phyloP scores from a whole-genome alignment of 2,797 vertebrate genomes.

The Lates japonicus region DNA sequence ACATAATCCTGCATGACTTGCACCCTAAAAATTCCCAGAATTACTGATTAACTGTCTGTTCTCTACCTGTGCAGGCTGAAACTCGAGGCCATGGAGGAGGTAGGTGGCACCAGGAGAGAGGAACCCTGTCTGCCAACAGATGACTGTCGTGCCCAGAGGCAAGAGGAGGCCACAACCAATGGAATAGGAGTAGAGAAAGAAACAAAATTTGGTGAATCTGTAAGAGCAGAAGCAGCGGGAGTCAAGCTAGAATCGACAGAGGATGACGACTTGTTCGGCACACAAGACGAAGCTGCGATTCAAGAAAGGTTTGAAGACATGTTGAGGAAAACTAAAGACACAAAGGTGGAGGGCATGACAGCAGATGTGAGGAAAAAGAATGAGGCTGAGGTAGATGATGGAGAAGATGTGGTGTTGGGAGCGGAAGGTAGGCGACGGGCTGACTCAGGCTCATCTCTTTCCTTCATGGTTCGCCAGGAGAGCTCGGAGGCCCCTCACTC shows the following conservation, averaged over 20 bases:
- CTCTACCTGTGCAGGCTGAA: constrained; percentile 86
- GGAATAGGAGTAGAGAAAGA: constrained; percentile 44
- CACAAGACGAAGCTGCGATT: constrained; percentile 32
- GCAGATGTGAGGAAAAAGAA: constrained; percentile 42
- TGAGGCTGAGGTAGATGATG: constrained; percentile 66
- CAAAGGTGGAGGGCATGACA: constrained; percentile 8
- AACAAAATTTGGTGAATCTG: not conserved
- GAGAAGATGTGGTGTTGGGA: constrained; percentile 56
- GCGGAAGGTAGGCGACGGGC: constrained; percentile 66
- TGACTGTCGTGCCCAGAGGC: constrained; percentile 30
- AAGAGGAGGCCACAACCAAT: constrained; percentile 44
- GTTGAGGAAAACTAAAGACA: constrained; percentile 21
- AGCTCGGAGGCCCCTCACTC: constrained; percentile 84
- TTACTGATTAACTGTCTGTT: constrained; percentile 19
- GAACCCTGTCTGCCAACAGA: constrained; percentile 32
- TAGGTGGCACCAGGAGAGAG: constrained; percentile 47
- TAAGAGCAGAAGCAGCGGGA: constrained; percentile 17
- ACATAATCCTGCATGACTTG: not conserved
- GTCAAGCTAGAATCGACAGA: constrained; percentile 32
- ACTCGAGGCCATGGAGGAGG: constrained; percentile 82
- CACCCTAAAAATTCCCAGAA: not conserved
- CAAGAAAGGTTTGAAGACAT: constrained; percentile 51
- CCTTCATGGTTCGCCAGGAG: constrained; percentile 75
- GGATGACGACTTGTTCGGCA: constrained; percentile 62
- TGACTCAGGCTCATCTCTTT: constrained; percentile 67